Evolutionary conservation across 1,140 invertebrate genomes (phyloP).

Genomic region (Tetragnatha versicolor): DNA sequence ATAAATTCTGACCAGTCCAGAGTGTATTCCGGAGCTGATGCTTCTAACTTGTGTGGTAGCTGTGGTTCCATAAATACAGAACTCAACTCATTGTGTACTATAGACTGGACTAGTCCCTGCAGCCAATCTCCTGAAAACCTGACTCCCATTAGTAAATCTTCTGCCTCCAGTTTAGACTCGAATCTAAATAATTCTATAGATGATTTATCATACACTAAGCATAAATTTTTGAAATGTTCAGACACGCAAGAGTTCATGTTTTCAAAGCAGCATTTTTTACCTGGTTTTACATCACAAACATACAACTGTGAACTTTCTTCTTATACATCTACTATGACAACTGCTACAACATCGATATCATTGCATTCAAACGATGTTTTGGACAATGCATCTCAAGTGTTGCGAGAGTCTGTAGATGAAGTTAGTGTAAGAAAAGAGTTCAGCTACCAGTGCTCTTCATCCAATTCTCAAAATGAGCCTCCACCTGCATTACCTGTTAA

Average conservation of each 20-base stretch:
- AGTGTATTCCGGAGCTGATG: slow-evolving; percentile 20
- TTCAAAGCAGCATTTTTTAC: slow-evolving; percentile 33
- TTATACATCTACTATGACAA: slow-evolving; percentile 34
- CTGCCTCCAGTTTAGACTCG: slow-evolving; percentile 82
- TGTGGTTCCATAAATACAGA: slow-evolving; percentile 46
- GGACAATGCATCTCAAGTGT: not conserved
- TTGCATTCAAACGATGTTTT: slow-evolving; percentile 29
- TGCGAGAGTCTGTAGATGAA: slow-evolving; percentile 30
- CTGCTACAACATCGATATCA: slow-evolving; percentile 43
- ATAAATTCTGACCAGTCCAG: slow-evolving; percentile 58
- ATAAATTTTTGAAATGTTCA: slow-evolving; percentile 42
- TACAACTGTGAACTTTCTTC: slow-evolving; percentile 48
- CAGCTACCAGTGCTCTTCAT: slow-evolving; percentile 1
- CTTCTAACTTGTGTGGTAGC: slow-evolving; percentile 36
- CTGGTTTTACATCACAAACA: slow-evolving; percentile 47
- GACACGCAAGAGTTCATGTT: slow-evolving; percentile 35
- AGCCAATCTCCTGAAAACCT: slow-evolving; percentile 52
- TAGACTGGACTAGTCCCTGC: slow-evolving; percentile 55
- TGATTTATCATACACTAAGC: slow-evolving; percentile 64
- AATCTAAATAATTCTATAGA: slow-evolving; percentile 82
- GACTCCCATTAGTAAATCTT: slow-evolving; percentile 61
- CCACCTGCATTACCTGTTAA: slow-evolving; percentile 76
- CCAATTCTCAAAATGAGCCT: slow-evolving; percentile 24
- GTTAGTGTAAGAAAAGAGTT: slow-evolving; percentile 19
- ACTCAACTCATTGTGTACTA: slow-evolving; percentile 22